Evolutionary conservation across 2,113 vertebrate species (phyloP), one percentile per base, ranked within the genome.

Genomic region (Chrysemys picta): DNA sequence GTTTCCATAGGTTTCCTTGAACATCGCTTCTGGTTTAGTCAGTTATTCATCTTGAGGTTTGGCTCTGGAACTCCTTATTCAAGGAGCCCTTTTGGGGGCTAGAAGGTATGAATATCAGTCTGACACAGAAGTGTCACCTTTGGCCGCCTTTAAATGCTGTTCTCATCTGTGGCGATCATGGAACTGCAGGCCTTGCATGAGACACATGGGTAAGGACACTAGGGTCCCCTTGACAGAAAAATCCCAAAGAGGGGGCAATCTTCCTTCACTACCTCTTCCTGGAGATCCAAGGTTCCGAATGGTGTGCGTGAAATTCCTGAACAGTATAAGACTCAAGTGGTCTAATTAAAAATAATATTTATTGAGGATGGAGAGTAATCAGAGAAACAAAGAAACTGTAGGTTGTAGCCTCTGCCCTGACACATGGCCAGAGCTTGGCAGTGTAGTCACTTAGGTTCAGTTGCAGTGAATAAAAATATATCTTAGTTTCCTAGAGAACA

Each of bases 291-390:
- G 2, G 35, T 87, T 88, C 82, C 52, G 49, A 82, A 12, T 54
- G 69, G 1, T 35, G 6, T 65, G 29, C 3, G 2, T 2, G 1
- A 2, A 38, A 24, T 9, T 84, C 24, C 47, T 22, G 6, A 8
- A 31, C 47, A 87, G 7, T 3, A 0, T 0, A 1, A 16, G 2
- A 72, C 75, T 82, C 50, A 22, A 45, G 3, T 1, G 1, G 31
- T 45, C 21, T 2, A 35, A 22, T 45, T 45, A 24, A 86, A 83
- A 25, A 27, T 7, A 49, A 52, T 31, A 52, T 52, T 25, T 52
- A 24, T 25, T 81, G n/a, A 72, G 82, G 85, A 42, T n/a, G 29
- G n/a, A 69, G 53, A 50, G 3, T 19, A 6, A 65, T 5, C 45
- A 91, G 82, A 1, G 38, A 7, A 11, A 6, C 22, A 24, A 2